A percentile compares a stretch with the other conserved stretches of the same genome.
Evolutionary conservation across 2,797 vertebrate genomes (phyloP).

Genomic region (Astyanax mexicanus): DNA sequence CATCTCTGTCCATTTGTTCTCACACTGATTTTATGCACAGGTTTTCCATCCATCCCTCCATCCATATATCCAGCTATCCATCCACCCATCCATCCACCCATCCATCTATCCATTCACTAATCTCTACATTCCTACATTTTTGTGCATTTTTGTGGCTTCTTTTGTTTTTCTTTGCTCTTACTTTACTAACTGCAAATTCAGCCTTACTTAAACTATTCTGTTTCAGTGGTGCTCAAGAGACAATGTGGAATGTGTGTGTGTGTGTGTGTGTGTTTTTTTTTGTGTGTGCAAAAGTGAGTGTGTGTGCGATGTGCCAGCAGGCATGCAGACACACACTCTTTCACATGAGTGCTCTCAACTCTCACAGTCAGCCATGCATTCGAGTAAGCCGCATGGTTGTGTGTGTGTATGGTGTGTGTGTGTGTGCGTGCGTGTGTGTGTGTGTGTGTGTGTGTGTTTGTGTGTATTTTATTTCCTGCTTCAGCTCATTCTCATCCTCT

Average conservation of each 20-base stretch:
- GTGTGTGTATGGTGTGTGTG: too few species aligned
- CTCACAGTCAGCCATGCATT: neutral
- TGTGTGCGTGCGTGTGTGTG: too few species aligned
- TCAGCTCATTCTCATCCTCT: conserved; percentile 7
- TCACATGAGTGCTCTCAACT: conserved; percentile 21
- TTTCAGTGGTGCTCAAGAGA: neutral
- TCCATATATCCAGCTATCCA: conserved; percentile 1
- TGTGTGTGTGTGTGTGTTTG: conserved; percentile 15
- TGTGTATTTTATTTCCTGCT: conserved; percentile 21
- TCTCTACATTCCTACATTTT: conserved; percentile 13
- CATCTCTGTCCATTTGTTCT: neutral
- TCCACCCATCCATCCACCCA: neutral
- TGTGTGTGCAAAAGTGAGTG: conserved; percentile 16
- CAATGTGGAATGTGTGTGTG: neutral
- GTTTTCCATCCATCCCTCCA: neutral
- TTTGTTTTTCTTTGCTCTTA: neutral
- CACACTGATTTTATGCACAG: neutral
- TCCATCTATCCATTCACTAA: conserved; percentile 9
- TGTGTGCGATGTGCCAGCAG: neutral
- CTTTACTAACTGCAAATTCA: neutral
- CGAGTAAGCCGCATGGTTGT: neutral
- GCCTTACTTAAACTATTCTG: neutral
- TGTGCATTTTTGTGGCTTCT: neutral
- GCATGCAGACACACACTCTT: conserved; percentile 26
- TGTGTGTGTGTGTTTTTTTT: conserved; percentile 19